Evolutionary conservation across 2,797 vertebrate species (phyloP), one percentile per base, ranked within the genome.

Genomic region (Nasua narica): DNA sequence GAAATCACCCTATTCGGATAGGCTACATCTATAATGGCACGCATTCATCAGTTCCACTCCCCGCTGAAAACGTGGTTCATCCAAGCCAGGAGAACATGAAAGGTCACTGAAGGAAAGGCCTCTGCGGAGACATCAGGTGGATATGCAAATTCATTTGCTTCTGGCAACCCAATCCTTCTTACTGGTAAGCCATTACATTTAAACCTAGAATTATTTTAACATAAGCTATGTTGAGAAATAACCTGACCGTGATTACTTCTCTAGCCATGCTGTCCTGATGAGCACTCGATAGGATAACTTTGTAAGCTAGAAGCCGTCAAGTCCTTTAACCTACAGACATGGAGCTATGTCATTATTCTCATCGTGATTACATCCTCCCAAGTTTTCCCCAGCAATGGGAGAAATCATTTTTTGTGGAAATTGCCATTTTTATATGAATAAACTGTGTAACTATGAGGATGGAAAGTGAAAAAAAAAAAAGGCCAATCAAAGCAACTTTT

Each of bases 151-250:
- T 27, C 8, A 92, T 56, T 91, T 72, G n/a, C 72, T 92, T 79
- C 90, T 94, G 87, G 54, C 10, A 87, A 88, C 29, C 27, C 60
- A 90, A 54, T 40, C 60, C 76, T 52, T 93, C 92, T 89, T 72
- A 58, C 18, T 83, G 35, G 37, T 87, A 81, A 94, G 43, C 72
- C n/a, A 35, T 72, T 93, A 60, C 15, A 67, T 89, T 95, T 84
- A 95, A 92, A 86, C 77, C 83, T 84, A 79, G 35, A 87, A 76
- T 58, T 7, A 93, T 50, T 95, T 88, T 94, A 78, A 48, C 50
- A 3, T 92, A 70, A 96, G 43, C 78, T n/a, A 23, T 56, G 14
- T 46, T 88, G 35, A 76, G 15, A 52, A 14, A 52, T 72, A 43
- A 29, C 29, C 50, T 37, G 72, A 46, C 23, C 16, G 69, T 78